phyloP scores from a whole-genome alignment of 2,113 vertebrate species.

The Bucco capensis region DNA sequence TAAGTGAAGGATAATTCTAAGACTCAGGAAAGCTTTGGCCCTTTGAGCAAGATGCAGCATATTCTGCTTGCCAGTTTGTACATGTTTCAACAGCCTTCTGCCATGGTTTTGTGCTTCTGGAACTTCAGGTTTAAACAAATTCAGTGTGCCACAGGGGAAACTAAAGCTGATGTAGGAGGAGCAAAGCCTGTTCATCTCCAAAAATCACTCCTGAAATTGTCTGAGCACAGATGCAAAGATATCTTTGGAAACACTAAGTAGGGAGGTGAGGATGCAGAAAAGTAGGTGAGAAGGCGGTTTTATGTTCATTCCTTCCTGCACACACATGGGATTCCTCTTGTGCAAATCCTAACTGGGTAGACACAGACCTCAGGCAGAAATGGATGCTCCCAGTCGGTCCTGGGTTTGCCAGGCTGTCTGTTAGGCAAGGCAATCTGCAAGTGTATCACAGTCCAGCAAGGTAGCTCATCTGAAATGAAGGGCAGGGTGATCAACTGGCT shows the following conservation, averaged over 20 bases:
- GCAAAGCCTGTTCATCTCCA: constrained; percentile 21
- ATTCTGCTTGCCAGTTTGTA: background rate
- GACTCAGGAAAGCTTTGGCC: background rate
- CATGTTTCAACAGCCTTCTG: constrained; percentile 11
- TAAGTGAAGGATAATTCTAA: background rate
- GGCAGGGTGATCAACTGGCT: background rate
- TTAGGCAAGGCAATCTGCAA: background rate
- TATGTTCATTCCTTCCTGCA: background rate
- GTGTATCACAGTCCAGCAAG: background rate
- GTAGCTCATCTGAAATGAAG: background rate
- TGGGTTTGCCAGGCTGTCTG: background rate
- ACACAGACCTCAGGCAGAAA: background rate
- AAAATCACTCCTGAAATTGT: background rate
- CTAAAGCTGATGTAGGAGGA: background rate
- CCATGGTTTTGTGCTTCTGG: background rate
- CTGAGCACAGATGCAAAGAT: constrained; percentile 10
- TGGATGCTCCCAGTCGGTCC: background rate
- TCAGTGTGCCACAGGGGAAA: constrained; percentile 2
- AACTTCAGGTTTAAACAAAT: constrained; percentile 54
- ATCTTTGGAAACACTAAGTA: background rate
- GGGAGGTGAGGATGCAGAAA: background rate
- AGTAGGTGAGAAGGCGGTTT: background rate
- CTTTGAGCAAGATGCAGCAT: background rate
- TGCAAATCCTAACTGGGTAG: background rate
- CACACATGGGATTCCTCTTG: background rate